Evolutionary conservation across 2,113 vertebrate species (phyloP).

Genomic region (Sprattus sprattus): DNA sequence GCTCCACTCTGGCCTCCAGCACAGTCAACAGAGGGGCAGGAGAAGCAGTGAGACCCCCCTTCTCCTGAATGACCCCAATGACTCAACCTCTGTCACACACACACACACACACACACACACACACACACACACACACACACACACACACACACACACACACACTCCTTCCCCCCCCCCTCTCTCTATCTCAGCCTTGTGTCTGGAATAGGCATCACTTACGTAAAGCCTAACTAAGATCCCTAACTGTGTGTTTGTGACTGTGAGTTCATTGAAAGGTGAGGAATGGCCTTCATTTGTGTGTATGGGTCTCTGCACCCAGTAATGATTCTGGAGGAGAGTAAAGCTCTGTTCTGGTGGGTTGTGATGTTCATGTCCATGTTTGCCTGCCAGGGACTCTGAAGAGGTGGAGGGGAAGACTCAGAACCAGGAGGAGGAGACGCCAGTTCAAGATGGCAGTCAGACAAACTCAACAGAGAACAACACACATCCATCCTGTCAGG

Average conservation of each 20-base stretch:
- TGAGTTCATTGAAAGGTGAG: not conserved
- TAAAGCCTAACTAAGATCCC: not conserved
- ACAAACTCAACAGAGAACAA: constrained; percentile 4
- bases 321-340: not conserved
- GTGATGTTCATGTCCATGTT: not conserved
- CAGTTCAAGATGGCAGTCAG: not conserved
- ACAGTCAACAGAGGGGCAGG: constrained; percentile 55
- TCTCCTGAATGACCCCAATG: not conserved
- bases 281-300: not conserved
- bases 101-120: not conserved
- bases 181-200: not conserved
- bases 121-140: not conserved
- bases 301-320: not conserved
- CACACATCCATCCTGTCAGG: not conserved
- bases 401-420: not conserved
- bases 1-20: constrained; percentile 54
- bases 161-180: not conserved
- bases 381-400: not conserved
- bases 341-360: not conserved
- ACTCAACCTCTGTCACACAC: not conserved
- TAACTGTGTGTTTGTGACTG: not conserved
- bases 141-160: not conserved
- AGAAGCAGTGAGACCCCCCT: constrained; percentile 59
- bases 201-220: not conserved
- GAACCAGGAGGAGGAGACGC: not conserved